phyloP scores from a whole-genome alignment of 53 echinoderm and acorn worm species.

The Paracentrotus lividus region DNA sequence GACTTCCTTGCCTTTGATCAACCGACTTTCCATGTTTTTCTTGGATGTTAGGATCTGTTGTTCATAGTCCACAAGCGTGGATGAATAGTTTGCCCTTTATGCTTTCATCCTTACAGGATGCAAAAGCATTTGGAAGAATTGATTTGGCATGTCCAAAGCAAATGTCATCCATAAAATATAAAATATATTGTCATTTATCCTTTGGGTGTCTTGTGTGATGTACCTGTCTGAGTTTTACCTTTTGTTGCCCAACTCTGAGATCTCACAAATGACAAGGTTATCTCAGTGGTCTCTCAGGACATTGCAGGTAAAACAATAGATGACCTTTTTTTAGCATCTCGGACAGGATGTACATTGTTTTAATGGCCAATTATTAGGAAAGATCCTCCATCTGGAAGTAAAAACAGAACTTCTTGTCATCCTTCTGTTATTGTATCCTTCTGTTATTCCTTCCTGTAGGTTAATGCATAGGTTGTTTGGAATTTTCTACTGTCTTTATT shows the following conservation, averaged over 20 bases:
- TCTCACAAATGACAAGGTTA: neutral
- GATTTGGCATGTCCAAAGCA: slow-evolving; percentile 49
- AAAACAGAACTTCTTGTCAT: slow-evolving; percentile 5
- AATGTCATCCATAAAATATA: slow-evolving; percentile 19
- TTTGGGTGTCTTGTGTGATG: neutral
- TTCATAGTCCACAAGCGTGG: neutral
- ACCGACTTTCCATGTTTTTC: neutral
- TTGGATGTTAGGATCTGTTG: neutral
- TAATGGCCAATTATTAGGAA: slow-evolving; percentile 10
- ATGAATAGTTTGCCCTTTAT: slow-evolving; percentile 32
- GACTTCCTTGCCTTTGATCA: neutral
- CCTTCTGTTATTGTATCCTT: slow-evolving; percentile 3
- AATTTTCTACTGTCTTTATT: neutral
- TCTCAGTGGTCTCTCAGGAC: neutral
- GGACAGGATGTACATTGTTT: slow-evolving; percentile 31
- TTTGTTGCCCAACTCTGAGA: neutral
- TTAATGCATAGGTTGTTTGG: neutral
- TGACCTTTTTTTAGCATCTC: slow-evolving; percentile 30
- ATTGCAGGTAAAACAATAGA: neutral
- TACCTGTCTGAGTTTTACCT: slow-evolving; percentile 24
- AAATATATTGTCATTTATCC: slow-evolving; percentile 9
- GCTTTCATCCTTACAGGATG: neutral
- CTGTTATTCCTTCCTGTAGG: slow-evolving; percentile 11
- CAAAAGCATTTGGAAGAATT: slow-evolving; percentile 12
- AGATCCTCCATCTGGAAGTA: neutral